phyloP scores from a whole-genome alignment of 92 coral and sea anemone species.

The Phenganax marumi region DNA sequence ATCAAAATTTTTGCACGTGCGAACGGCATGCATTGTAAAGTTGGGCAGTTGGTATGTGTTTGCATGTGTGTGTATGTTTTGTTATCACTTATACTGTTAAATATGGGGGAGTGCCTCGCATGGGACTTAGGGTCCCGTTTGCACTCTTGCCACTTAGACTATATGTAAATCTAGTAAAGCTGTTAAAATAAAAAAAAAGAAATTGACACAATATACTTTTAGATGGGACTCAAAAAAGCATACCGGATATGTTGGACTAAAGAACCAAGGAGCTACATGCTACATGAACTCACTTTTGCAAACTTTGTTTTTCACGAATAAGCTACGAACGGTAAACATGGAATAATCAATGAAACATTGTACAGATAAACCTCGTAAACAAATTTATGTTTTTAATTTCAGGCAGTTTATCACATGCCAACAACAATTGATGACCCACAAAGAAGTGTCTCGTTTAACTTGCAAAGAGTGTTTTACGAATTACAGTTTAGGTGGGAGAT shows the following conservation, averaged over 20 bases:
- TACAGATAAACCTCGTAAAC: not conserved
- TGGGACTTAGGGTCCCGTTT: too few species aligned
- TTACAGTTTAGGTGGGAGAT: slow-evolving; percentile 78
- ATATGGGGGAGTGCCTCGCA: too few species aligned
- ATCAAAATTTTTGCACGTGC: too few species aligned
- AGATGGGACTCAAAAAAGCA: slow-evolving; percentile 99
- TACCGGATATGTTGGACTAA: slow-evolving; percentile 95
- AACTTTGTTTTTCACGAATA: slow-evolving; percentile 88
- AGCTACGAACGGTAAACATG: slow-evolving; percentile 71
- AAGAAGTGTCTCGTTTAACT: slow-evolving; percentile 92
- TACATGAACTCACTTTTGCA: slow-evolving; percentile 97
- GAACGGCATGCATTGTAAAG: too few species aligned
- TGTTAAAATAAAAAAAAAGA: not conserved
- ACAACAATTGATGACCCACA: slow-evolving; percentile 96
- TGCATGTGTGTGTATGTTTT: too few species aligned
- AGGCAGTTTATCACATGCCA: slow-evolving; percentile 99
- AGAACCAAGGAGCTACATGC: slow-evolving; percentile 99
- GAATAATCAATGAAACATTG: not conserved
- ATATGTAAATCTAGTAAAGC: too few species aligned
- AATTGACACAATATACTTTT: slow-evolving; percentile 4
- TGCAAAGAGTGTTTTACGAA: slow-evolving; percentile 94
- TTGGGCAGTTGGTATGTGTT: too few species aligned
- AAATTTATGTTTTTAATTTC: not conserved
- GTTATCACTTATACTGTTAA: too few species aligned
- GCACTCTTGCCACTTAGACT: too few species aligned